Percentiles rank a stretch among this genome's conserved stretches.
Conservation (phyloP, 2,113 vertebrate species). For the Pygathrix nemaeus region DNA sequence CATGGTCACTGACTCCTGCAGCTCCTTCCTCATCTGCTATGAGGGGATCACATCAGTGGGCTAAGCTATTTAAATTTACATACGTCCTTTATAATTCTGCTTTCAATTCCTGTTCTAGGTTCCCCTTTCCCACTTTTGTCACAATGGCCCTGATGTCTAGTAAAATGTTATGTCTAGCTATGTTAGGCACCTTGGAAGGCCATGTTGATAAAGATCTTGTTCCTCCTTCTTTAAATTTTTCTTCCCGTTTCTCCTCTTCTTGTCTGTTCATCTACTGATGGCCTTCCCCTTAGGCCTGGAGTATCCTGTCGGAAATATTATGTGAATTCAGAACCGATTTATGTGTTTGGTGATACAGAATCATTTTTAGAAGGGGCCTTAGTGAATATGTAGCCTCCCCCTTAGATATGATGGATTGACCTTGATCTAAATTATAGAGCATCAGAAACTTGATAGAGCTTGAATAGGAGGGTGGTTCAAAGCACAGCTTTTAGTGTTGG, state of each 20-base stretch:
- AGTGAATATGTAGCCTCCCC: not conserved
- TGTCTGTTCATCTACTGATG: not conserved
- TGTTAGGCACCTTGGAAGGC: not conserved
- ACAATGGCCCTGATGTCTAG: not conserved
- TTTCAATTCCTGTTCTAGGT: constrained; percentile 51
- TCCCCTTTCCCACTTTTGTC: not conserved
- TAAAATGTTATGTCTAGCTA: not conserved
- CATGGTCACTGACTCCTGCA: not conserved
- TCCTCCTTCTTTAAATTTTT: not conserved
- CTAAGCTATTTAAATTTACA: not conserved
- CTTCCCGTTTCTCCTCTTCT: not conserved
- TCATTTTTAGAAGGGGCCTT: not conserved
- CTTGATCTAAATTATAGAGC: not conserved
- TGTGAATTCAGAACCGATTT: constrained; percentile 13
- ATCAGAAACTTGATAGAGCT: constrained; percentile 8
- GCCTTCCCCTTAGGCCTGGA: not conserved
- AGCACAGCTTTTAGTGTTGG: not conserved
- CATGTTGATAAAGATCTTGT: not conserved
- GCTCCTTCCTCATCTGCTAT: not conserved
- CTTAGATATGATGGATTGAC: not conserved
- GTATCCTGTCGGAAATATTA: not conserved
- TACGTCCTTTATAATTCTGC: not conserved
- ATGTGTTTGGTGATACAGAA: not conserved
- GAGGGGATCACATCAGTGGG: not conserved
- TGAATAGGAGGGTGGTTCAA: not conserved